Base-by-base conservation (phyloP, 2,888 invertebrate genomes). In the Leptothorax acervorum region DNA sequence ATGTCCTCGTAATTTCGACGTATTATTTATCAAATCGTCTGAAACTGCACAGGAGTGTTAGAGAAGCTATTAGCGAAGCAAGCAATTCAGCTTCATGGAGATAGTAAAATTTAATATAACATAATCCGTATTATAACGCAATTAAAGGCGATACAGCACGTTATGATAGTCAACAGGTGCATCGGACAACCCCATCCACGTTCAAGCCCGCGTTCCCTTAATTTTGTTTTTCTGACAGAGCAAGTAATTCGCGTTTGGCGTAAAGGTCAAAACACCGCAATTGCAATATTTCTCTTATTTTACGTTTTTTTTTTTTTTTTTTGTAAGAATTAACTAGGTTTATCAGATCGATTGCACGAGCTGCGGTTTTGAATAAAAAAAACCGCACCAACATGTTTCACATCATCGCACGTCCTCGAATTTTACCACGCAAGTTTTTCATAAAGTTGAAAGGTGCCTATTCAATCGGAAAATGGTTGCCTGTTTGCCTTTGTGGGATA, bases 361-460 rank as follows among this genome's bases (percentile, higher is more conserved):
- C 11, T 81, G 79, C 48, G 79, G 75, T 81, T 79, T 81, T 23
- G 35, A 45, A 57, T 75, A 35, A 74, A 57, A 57, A 42, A 68
- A 31, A 74, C 8, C n/a, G 4, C 57, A 48, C 62, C 23, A 11
- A 53, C 74, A 15, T n/a, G 60, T 60, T 60, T 74, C 39, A 48
- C 60, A 45, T 57, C 74, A 62, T 60, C 15, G 71, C 78, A 31
- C 39, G 62, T 75, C 55, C 31, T 74, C 57, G 57, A 79, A 79
- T 75, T 81, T 81, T 75, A 48, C 35, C 75, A 63, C 60, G 75
- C 79, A 81, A 60, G 60, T 60, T 81, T 81, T 81, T 74, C 79
- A 75, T 39, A 60, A 18, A 60, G 39, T 75, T 60, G 28, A 74
- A 48, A 81, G 48, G 79, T 79, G 79, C 12, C 57, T 48, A 51